These are phyloP conservation scores for Drosophila subpulchrella DNA, from an alignment of 1,140 invertebrate species.

Conservation along the genomic window DNA sequence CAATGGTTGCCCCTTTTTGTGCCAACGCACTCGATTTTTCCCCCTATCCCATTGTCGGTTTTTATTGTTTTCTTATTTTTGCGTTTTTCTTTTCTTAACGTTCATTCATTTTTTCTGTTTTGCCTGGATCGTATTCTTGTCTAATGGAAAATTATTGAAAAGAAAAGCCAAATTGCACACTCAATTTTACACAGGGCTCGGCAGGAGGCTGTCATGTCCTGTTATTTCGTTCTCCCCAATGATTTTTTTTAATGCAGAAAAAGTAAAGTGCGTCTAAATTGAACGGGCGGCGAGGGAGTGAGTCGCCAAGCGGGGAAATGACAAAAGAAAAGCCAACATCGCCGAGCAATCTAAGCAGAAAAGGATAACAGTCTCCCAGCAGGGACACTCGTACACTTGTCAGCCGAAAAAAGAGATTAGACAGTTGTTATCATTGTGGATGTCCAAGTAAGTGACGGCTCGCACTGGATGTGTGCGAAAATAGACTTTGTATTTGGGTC, in stretches of 20 bases:
- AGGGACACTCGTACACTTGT: constrained; percentile 23
- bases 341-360: constrained; percentile 38
- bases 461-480: background rate
- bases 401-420: constrained; percentile 22
- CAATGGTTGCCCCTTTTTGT: constrained; percentile 53
- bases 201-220: constrained; percentile 44
- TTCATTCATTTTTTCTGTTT: constrained; percentile 7
- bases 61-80: constrained; percentile 26
- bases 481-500: background rate
- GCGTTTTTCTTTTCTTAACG: constrained; percentile 12
- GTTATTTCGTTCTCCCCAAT: constrained; percentile 38
- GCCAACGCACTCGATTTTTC: constrained; percentile 59
- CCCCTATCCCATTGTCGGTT: background rate
- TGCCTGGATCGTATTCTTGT: constrained; percentile 43
- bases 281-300: constrained; percentile 19
- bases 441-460: background rate
- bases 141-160: constrained; percentile 80
- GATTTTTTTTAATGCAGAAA: constrained; percentile 60
- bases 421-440: background rate
- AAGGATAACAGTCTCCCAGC: constrained; percentile 23
- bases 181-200: constrained; percentile 61
- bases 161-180: constrained; percentile 74
- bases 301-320: background rate
- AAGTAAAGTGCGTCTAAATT: constrained; percentile 64
- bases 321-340: constrained; percentile 4